phyloP scores from a whole-genome alignment of 2,797 vertebrate genomes.

The Crocidura indochinensis region DNA sequence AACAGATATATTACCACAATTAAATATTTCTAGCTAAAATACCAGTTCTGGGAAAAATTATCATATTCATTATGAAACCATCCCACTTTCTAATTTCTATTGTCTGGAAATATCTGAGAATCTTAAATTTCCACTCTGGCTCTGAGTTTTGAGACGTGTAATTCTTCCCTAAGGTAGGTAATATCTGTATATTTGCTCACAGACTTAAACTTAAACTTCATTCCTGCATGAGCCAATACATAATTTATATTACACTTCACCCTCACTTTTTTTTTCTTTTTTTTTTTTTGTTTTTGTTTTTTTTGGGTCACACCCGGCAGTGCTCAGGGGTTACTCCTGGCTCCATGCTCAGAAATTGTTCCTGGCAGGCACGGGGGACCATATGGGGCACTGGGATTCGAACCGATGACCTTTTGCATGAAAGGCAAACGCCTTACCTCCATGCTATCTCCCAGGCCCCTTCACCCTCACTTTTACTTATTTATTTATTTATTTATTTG shows the following conservation, averaged over 20 bases:
- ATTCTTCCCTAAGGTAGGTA: no score
- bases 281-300: not conserved
- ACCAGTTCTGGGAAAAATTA: slow-evolving; percentile 79
- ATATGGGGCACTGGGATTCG: no score
- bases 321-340: no score
- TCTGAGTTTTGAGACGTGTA: not conserved
- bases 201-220: not conserved
- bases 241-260: not conserved
- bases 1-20: slow-evolving; percentile 82
- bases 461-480: no score
- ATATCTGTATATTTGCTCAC: not conserved
- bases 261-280: not conserved
- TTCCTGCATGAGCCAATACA: no score
- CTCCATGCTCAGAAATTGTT: no score
- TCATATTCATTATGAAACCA: slow-evolving; percentile 74
- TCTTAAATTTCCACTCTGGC: not conserved
- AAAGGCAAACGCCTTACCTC: no score
- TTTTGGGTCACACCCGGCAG: no score
- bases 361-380: no score
- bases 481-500: no score
- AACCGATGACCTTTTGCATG: no score
- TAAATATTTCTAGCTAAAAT: slow-evolving; percentile 84
- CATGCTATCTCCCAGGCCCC: no score
- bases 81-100: slow-evolving; percentile 66
- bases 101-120: slow-evolving; percentile 70